phyloP scores from a whole-genome alignment of 2,797 vertebrate genomes.

The Chelon labrosus region DNA sequence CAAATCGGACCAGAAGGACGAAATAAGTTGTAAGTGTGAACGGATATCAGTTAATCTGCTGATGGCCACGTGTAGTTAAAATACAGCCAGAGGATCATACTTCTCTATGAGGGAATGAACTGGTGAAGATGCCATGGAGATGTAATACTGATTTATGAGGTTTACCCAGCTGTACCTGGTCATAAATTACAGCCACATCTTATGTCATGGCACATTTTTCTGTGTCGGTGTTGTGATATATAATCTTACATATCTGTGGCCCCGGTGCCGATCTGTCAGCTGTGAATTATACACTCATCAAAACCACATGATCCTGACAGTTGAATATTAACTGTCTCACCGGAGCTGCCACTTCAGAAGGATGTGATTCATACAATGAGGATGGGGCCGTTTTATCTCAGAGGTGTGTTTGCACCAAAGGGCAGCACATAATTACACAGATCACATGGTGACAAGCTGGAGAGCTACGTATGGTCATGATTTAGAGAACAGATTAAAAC shows the following conservation, averaged over 20 bases:
- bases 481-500: neutral
- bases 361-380: conserved; percentile 6
- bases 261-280: conserved; percentile 13
- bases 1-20: neutral
- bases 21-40: neutral
- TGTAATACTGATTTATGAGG: conserved; percentile 45
- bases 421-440: conserved; percentile 2
- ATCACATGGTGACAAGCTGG: neutral
- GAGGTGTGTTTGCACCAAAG: conserved; percentile 25
- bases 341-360: conserved; percentile 20
- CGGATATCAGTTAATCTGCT: conserved; percentile 5
- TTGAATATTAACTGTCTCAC: conserved; percentile 20
- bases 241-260: conserved; percentile 25
- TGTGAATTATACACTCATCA: conserved; percentile 50
- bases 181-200: conserved; percentile 39
- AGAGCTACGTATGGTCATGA: neutral
- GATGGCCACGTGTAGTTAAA: neutral
- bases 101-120: conserved; percentile 14
- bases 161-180: conserved; percentile 29
- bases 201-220: conserved; percentile 50
- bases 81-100: neutral
- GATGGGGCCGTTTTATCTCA: conserved; percentile 10
- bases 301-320: conserved; percentile 21
- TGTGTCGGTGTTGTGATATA: conserved; percentile 37
- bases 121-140: conserved; percentile 2